These are phyloP conservation scores for Theodoxus fluviatilis DNA, from an alignment of 2,888 invertebrate genomes.

Conservation along the genomic window DNA sequence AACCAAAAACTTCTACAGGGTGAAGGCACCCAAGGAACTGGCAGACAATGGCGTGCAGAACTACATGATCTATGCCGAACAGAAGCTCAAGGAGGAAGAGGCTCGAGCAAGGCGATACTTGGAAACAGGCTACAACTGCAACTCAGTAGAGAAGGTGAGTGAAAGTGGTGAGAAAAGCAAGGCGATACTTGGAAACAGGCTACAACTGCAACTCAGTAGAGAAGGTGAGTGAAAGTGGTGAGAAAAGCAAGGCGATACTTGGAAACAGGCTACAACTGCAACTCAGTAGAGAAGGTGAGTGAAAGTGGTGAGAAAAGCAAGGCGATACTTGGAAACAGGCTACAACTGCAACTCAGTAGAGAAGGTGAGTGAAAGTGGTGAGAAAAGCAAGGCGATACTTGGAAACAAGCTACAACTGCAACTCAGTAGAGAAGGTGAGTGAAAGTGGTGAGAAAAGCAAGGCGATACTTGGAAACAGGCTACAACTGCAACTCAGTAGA, in stretches of 20 bases:
- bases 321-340: conserved; percentile 89
- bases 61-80: conserved; percentile 96
- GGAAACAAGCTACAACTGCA: conserved; percentile 83
- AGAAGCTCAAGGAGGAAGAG: conserved; percentile 93
- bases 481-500: conserved; percentile 75
- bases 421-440: conserved; percentile 70
- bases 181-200: conserved; percentile 89
- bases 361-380: conserved; percentile 62
- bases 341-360: conserved; percentile 75
- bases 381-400: conserved; percentile 83
- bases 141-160: conserved; percentile 70
- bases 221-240: conserved; percentile 62
- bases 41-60: conserved; percentile 90
- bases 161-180: conserved; percentile 69
- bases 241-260: conserved; percentile 83
- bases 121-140: conserved; percentile 83
- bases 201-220: conserved; percentile 75
- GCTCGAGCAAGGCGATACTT: conserved; percentile 89
- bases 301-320: conserved; percentile 69
- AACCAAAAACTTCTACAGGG: conserved; percentile 87
- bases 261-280: conserved; percentile 83
- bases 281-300: conserved; percentile 70
- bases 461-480: conserved; percentile 89
- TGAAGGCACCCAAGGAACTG: conserved; percentile 90
- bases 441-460: too few species aligned